phyloP scores from a whole-genome alignment of 2,888 invertebrate species.

The Notodonta ziczac region DNA sequence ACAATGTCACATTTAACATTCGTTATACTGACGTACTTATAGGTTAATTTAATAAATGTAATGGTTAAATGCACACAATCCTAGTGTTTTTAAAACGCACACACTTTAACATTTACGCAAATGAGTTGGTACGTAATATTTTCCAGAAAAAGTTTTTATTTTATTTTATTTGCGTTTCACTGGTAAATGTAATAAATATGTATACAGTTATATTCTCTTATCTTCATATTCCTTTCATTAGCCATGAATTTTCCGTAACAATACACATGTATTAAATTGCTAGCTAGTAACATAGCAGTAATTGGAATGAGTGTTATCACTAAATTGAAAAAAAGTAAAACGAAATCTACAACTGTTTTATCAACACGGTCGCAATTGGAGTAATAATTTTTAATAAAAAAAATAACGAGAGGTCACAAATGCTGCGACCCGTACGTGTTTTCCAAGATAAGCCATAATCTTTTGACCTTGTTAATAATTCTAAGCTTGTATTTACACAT shows the following conservation, averaged over 20 bases:
- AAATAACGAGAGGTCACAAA: constrained; percentile 38
- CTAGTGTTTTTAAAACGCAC: background rate
- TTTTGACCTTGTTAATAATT: constrained; percentile 41
- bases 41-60: background rate
- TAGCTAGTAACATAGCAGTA: background rate
- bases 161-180: background rate
- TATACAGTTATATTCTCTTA: too few relatives aligned
- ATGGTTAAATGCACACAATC: background rate
- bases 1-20: background rate
- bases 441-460: constrained; percentile 42
- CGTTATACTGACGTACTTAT: background rate
- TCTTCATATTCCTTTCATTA: background rate
- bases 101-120: background rate
- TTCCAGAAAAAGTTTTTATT: background rate
- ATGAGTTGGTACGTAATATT: background rate
- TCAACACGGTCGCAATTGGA: constrained; percentile 15
- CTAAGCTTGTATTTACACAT: constrained; percentile 35
- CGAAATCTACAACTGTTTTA: constrained; percentile 1
- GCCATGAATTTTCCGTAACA: background rate
- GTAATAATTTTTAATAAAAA: constrained; percentile 32
- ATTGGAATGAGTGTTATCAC: background rate
- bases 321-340: constrained; percentile 2
- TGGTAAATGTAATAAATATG: background rate
- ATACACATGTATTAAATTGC: background rate
- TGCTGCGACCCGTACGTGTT: constrained; percentile 30